Base-by-base conservation (phyloP, 2,113 vertebrate genomes). In the Colossoma macropomum region DNA sequence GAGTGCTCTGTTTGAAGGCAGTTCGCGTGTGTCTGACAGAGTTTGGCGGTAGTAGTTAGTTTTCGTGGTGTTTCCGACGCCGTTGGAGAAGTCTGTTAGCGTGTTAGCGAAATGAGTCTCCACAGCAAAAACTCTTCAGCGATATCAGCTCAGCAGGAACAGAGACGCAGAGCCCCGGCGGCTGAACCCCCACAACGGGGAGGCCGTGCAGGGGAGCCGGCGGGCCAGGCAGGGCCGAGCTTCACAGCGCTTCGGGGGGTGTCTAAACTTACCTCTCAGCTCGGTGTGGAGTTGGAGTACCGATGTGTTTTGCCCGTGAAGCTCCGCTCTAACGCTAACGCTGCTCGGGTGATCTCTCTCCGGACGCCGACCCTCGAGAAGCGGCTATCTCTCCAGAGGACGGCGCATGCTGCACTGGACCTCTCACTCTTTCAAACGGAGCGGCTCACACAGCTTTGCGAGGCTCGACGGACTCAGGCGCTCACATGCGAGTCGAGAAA, bases 401-500 rank as follows among this genome's bases (percentile, higher is more conserved):
- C 28, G 17, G 75, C 25, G 59, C 79, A 84, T 84, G 28, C 38
- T 30, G 38, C 12, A 15, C 78, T 10, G 54, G 19, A 38, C 48
- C 17, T 54, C 45, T 48, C 1, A 54, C 62, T 23, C 34, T 21
- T 19, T 34, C 17, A 19, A 17, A 62, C 56, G 15, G 25, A 16
- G 30, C 0, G 19, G 28, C 28, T 32, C 28, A 34, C 12, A 25
- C 3, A 68, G 70, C 62, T 56, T 11, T 45, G 16, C 15, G 11
- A 73, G 9, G 28, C 32, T 19, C 34, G 30, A 86, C 85, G 83
- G 84, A 83, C 75, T 88, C 88, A 87, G 90, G 89, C 84, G 91
- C 90, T 90, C 92, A 89, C 92, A 89, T 80, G 89, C 88, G 87
- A 90, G 87, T 86, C 88, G 90, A 90, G 85, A 90, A 89, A 94